phyloP scores from a whole-genome alignment of 2,113 vertebrate genomes.

The Terrapene triunguis region DNA sequence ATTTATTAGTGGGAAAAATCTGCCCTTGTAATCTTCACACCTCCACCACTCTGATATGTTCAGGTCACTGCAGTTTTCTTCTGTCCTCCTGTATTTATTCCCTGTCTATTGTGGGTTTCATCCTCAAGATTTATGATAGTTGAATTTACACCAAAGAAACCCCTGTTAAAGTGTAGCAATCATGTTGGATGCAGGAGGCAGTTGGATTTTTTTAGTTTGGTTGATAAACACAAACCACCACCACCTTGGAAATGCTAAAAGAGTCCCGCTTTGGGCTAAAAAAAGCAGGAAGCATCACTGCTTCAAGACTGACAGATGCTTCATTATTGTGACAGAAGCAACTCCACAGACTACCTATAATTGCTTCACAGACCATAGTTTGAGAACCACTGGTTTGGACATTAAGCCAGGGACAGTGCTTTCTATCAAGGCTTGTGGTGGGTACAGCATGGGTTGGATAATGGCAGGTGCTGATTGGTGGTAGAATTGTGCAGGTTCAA shows the following conservation, averaged over 20 bases:
- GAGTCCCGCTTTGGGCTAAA: not conserved
- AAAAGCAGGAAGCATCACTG: not conserved
- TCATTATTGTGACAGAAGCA: too few species aligned
- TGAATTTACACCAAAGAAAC: not conserved
- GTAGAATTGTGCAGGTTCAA: not conserved
- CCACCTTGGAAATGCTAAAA: not conserved
- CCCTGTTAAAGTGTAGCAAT: not conserved
- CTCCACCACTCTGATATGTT: not conserved
- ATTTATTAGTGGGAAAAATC: not conserved
- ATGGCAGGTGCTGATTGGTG: not conserved
- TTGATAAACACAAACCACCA: not conserved
- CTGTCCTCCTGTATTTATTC: not conserved
- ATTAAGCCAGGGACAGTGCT: not conserved
- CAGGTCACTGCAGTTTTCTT: not conserved
- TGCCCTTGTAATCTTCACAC: not conserved
- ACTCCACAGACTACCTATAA: not conserved
- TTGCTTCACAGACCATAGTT: not conserved
- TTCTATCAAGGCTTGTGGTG: not conserved
- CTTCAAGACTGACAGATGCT: not conserved
- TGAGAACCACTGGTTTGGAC: not conserved
- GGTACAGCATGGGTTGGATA: not conserved
- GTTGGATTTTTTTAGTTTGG: not conserved
- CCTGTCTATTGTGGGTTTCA: not conserved
- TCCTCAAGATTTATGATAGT: not conserved
- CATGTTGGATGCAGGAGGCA: not conserved